Percentiles rank a stretch among this genome's conserved stretches.
phyloP scores from a whole-genome alignment of 2,797 vertebrate genomes.

The Rhadinocentrus ornatus region DNA sequence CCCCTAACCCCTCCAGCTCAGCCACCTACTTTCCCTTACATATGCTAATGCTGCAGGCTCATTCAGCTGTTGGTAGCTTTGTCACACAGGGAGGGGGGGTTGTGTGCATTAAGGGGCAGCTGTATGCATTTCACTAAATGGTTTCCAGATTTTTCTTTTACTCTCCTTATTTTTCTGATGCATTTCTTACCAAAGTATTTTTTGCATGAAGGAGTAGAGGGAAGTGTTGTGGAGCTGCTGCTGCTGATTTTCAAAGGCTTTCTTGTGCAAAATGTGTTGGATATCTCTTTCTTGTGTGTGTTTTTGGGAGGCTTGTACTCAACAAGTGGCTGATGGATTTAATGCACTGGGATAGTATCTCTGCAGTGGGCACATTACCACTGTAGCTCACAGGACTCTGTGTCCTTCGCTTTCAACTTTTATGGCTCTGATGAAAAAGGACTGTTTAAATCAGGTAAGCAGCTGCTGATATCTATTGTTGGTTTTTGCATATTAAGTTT shows the following conservation, averaged over 20 bases:
- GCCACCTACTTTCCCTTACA: conserved; percentile 81
- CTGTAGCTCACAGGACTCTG: conserved; percentile 55
- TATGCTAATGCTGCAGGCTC: conserved; percentile 82
- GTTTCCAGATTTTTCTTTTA: conserved; percentile 55
- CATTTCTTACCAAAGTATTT: conserved; percentile 21
- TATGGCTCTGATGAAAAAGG: conserved; percentile 63
- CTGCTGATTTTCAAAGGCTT: conserved; percentile 53
- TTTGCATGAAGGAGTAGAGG: conserved; percentile 29
- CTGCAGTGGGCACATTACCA: conserved; percentile 63
- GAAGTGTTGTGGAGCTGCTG: conserved; percentile 16
- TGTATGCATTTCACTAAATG: conserved; percentile 79
- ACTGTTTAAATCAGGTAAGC: conserved; percentile 68
- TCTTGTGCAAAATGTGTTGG: conserved; percentile 38
- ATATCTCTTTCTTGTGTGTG: conserved; percentile 37
- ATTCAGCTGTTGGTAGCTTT: conserved; percentile 80
- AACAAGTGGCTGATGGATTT: conserved; percentile 82
- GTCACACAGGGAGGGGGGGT: conserved; percentile 58
- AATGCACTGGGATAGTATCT: conserved; percentile 68
- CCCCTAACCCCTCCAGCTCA: conserved; percentile 57
- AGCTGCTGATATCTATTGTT: conserved; percentile 34
- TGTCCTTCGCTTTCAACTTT: conserved; percentile 58
- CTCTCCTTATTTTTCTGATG: conserved; percentile 27
- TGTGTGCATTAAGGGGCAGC: conserved; percentile 74
- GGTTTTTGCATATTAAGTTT: background rate
- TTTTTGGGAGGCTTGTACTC: conserved; percentile 53